Evolutionary conservation across 2,113 vertebrate species (phyloP).

Genomic region (Bothrops jararaca): DNA sequence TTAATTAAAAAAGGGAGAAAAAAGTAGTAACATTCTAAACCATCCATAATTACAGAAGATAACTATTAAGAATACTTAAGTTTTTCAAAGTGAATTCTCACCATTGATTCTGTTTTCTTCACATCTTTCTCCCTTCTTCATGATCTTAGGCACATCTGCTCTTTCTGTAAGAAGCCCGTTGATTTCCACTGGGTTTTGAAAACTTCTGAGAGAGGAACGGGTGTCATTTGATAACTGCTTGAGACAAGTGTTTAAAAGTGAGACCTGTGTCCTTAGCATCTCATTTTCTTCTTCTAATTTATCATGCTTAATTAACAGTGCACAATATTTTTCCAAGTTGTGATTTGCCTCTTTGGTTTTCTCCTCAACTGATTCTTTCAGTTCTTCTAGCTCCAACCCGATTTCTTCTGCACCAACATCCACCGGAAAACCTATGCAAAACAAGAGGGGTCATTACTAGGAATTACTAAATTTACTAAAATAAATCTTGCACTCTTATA

Average conservation of each 20-base stretch:
- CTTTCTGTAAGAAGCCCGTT: slow-evolving; percentile 25
- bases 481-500: not conserved
- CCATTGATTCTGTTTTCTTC: slow-evolving; percentile 44
- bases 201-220: slow-evolving; percentile 25
- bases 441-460: not conserved
- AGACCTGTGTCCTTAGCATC: slow-evolving; percentile 73
- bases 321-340: slow-evolving; percentile 87
- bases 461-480: not conserved
- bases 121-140: slow-evolving; percentile 71
- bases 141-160: slow-evolving; percentile 55
- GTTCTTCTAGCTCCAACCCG: slow-evolving; percentile 72
- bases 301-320: slow-evolving; percentile 77
- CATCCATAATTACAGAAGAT: not conserved
- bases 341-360: slow-evolving; percentile 82
- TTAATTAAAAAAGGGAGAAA: not conserved
- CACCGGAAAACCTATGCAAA: slow-evolving; percentile 57
- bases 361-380: slow-evolving; percentile 74
- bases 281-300: slow-evolving; percentile 86
- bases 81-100: not conserved
- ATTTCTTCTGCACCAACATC: slow-evolving; percentile 56
- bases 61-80: not conserved
- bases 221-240: slow-evolving; percentile 31
- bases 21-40: not conserved
- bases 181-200: not conserved
- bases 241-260: slow-evolving; percentile 62